Percentiles rank a stretch among this genome's conserved stretches.
Conservation (phyloP, 1,140 invertebrate species). For the Zaprionus kolodkinae region DNA sequence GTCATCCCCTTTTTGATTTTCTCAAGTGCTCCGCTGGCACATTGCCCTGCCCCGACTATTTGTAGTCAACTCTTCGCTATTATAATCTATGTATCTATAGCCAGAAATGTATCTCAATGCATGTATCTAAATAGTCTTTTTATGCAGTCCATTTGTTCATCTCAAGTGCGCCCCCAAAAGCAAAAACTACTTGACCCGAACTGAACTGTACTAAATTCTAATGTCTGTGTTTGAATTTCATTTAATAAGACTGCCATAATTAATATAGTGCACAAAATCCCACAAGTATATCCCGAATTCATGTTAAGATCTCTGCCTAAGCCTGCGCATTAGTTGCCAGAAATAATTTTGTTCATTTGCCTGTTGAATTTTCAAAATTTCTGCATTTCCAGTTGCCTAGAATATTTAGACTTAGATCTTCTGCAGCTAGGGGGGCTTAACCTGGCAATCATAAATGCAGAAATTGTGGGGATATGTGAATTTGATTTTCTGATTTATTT, state of each 20-base stretch:
- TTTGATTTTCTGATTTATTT: too few species aligned
- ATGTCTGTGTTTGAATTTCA: conserved; percentile 16
- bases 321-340: conserved; percentile 3
- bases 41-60: conserved; percentile 56
- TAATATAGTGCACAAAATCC: neutral
- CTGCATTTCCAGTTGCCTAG: conserved; percentile 18
- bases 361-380: conserved; percentile 25
- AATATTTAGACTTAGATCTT: conserved; percentile 11
- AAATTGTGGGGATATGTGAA: too few species aligned
- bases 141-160: conserved; percentile 14
- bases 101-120: conserved; percentile 29
- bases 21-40: conserved; percentile 76
- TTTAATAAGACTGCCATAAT: conserved; percentile 8
- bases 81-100: conserved; percentile 51
- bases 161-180: conserved; percentile 41
- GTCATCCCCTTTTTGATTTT: conserved; percentile 43
- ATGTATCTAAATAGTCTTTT: conserved; percentile 32
- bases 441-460: too few species aligned
- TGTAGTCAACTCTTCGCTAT: conserved; percentile 43
- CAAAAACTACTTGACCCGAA: conserved; percentile 30
- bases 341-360: conserved; percentile 29
- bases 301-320: conserved; percentile 1
- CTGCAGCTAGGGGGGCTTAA: too few species aligned
- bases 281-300: conserved; percentile 7
- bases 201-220: conserved; percentile 7